Conservation (phyloP, 2,888 invertebrate species). For the Brachyptera risi region DNA sequence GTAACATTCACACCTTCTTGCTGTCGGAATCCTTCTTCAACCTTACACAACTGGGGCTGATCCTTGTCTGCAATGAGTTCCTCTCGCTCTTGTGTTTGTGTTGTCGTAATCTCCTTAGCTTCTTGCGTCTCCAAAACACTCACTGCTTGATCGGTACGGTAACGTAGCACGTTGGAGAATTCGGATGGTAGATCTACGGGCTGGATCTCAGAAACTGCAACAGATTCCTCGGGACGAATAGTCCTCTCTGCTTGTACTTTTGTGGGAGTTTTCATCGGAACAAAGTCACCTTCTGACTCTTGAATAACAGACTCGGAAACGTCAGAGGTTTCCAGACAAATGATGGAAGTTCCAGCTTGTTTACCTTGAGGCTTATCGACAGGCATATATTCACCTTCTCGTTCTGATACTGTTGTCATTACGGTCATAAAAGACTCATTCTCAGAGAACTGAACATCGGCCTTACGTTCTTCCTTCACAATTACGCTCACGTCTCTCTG, state of each 20-base stretch:
- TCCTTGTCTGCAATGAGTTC: conserved; percentile 42
- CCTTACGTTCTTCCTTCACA: conserved; percentile 50
- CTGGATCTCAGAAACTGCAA: conserved; percentile 57
- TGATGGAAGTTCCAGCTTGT: conserved; percentile 46
- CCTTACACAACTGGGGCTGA: conserved; percentile 42
- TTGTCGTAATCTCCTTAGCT: conserved; percentile 60
- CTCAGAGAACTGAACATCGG: conserved; percentile 57
- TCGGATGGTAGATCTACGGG: conserved; percentile 53
- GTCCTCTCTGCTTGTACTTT: conserved; percentile 54
- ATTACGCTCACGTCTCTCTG: conserved; percentile 25
- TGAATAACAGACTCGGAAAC: conserved; percentile 56
- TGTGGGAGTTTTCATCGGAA: conserved; percentile 50
- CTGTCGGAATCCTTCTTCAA: conserved; percentile 52
- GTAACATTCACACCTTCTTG: conserved; percentile 58
- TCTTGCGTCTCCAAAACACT: conserved; percentile 56
- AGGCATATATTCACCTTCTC: conserved; percentile 52
- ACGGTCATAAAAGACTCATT: conserved; percentile 57
- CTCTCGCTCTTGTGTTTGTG: conserved; percentile 64
- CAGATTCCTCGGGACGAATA: conserved; percentile 55
- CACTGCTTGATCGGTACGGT: conserved; percentile 51
- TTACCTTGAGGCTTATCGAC: conserved; percentile 45
- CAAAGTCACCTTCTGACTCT: conserved; percentile 61
- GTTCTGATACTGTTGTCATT: conserved; percentile 58
- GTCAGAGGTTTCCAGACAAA: conserved; percentile 56
- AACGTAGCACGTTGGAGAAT: conserved; percentile 53